Conservation (phyloP, 2,888 invertebrate species). For the Eupithecia subumbrata region DNA sequence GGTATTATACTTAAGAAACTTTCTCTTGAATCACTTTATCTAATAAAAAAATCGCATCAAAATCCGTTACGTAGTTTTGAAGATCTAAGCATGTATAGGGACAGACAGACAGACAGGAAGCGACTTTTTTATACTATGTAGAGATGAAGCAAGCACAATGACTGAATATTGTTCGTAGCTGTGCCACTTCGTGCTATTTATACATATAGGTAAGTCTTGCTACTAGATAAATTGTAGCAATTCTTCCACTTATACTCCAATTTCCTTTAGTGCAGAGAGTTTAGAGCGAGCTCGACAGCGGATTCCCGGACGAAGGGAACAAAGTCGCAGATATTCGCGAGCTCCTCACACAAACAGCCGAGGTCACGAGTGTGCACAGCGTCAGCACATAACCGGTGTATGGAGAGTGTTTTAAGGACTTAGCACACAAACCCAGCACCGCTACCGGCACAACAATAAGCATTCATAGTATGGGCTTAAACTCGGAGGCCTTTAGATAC, state of each 20-base stretch:
- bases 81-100: too few species aligned
- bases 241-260: not conserved
- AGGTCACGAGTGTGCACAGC: not conserved
- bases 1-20: too few species aligned
- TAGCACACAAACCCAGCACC: not conserved
- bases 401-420: not conserved
- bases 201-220: too few species aligned
- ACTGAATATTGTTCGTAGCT: too few species aligned
- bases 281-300: not conserved
- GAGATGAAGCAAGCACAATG: too few species aligned
- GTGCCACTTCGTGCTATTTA: too few species aligned
- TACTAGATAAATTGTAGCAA: not conserved
- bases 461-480: not conserved
- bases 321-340: not conserved
- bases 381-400: not conserved
- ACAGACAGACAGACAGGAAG: too few species aligned
- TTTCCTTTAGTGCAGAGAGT: not conserved
- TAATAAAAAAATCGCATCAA: too few species aligned
- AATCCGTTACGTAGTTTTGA: too few species aligned
- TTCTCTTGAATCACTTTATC: too few species aligned
- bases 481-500: not conserved
- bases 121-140: too few species aligned
- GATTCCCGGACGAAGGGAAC: not conserved
- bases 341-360: not conserved
- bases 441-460: not conserved